Percentiles rank a stretch among this genome's conserved stretches.
phyloP scores from a whole-genome alignment of 2,113 vertebrate genomes.

The Sphaerodactylus townsendi region DNA sequence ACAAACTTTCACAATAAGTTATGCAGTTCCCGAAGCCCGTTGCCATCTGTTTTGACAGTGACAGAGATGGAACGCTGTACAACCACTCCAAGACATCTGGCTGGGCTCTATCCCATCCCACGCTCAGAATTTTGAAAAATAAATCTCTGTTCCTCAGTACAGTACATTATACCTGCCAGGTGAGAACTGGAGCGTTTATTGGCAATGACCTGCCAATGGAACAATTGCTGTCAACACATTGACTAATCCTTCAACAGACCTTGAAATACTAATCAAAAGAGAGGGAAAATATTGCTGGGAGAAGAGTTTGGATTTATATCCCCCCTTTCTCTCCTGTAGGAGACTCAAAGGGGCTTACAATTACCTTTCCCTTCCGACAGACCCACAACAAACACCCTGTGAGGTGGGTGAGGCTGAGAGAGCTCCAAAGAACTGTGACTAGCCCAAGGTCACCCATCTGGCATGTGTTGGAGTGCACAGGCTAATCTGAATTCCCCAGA shows the following conservation, averaged over 20 bases:
- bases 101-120: background rate
- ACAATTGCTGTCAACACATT: constrained; percentile 5
- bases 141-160: background rate
- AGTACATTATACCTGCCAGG: background rate
- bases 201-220: background rate
- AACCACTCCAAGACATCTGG: background rate
- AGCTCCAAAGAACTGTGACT: no score
- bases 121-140: no score
- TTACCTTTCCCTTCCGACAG: no score
- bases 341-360: no score
- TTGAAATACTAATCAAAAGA: background rate
- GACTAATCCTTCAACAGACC: background rate
- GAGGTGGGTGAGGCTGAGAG: no score
- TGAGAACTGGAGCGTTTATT: background rate
- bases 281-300: background rate
- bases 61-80: background rate
- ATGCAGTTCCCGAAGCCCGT: background rate
- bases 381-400: no score
- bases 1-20: background rate
- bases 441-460: no score
- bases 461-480: no score
- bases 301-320: no score
- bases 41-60: background rate
- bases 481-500: no score
- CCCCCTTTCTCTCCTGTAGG: no score